Percentiles rank a stretch among this genome's conserved stretches.
These are phyloP conservation scores for Larimichthys crocea DNA, from an alignment of 2,113 vertebrate species.

Conservation along the genomic window DNA sequence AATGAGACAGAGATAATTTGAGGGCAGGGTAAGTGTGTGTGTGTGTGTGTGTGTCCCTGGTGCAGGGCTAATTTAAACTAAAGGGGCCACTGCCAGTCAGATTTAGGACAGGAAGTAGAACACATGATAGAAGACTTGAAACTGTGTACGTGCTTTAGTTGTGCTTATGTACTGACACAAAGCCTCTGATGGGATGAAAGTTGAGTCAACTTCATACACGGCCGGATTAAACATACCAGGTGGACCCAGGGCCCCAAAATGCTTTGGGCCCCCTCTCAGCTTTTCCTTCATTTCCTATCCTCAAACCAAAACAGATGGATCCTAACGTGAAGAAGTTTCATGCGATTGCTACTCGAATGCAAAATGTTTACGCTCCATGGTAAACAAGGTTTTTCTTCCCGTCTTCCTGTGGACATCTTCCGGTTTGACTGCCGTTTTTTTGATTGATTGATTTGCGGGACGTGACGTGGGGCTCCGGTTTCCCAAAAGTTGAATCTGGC, in stretches of 20 bases:
- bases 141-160: not conserved
- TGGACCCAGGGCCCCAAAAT: not conserved
- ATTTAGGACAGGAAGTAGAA: conserved; percentile 78
- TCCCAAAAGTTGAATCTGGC: too few species aligned
- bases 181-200: not conserved
- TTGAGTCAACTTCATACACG: not conserved
- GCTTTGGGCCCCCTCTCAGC: too few species aligned
- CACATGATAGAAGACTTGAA: conserved; percentile 45
- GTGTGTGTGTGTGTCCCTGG: conserved; percentile 25
- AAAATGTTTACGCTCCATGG: too few species aligned
- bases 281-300: too few species aligned
- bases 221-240: not conserved
- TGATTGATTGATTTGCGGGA: too few species aligned
- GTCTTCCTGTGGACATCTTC: too few species aligned
- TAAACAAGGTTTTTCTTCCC: too few species aligned
- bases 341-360: too few species aligned
- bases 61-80: conserved; percentile 73
- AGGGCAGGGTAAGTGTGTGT: conserved; percentile 31
- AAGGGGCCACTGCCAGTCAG: conserved; percentile 70
- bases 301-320: too few species aligned
- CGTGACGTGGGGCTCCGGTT: too few species aligned
- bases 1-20: conserved; percentile 64
- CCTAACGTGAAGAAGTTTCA: too few species aligned
- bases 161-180: conserved; percentile 8
- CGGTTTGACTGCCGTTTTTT: too few species aligned